phyloP scores from a whole-genome alignment of 2,113 vertebrate species.

The Dipodomys stephensi region DNA sequence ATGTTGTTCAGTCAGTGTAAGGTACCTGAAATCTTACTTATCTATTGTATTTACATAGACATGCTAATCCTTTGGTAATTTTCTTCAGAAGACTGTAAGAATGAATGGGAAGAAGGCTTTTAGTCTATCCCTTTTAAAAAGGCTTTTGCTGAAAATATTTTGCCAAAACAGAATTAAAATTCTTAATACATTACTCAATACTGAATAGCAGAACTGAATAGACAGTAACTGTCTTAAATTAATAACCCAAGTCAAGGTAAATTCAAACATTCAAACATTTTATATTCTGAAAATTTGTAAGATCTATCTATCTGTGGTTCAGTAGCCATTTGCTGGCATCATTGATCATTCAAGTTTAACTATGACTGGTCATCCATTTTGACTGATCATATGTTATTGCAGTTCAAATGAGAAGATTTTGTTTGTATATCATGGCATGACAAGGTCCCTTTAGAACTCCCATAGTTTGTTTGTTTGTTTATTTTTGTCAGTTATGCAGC shows the following conservation, averaged over 20 bases:
- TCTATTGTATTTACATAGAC: background rate
- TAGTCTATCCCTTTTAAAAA: constrained; percentile 19
- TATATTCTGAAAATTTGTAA: background rate
- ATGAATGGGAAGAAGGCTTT: background rate
- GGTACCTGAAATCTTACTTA: background rate
- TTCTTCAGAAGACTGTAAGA: background rate
- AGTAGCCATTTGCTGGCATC: background rate
- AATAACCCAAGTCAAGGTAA: background rate
- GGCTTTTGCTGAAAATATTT: background rate
- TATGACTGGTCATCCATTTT: background rate
- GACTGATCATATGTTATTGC: too few relatives aligned
- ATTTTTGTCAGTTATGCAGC: too few relatives aligned
- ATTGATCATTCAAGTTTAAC: constrained; percentile 7
- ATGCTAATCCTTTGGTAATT: background rate
- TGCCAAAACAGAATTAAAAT: constrained; percentile 54
- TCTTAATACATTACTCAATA: background rate
- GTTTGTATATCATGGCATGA: background rate
- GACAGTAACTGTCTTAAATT: background rate
- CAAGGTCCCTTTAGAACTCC: background rate
- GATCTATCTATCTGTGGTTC: background rate
- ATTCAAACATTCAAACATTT: background rate
- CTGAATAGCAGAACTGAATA: background rate
- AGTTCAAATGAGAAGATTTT: background rate
- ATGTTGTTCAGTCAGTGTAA: background rate
- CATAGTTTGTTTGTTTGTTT: too few relatives aligned